phyloP scores from a whole-genome alignment of 2,113 vertebrate species.

The Phycodurus eques region DNA sequence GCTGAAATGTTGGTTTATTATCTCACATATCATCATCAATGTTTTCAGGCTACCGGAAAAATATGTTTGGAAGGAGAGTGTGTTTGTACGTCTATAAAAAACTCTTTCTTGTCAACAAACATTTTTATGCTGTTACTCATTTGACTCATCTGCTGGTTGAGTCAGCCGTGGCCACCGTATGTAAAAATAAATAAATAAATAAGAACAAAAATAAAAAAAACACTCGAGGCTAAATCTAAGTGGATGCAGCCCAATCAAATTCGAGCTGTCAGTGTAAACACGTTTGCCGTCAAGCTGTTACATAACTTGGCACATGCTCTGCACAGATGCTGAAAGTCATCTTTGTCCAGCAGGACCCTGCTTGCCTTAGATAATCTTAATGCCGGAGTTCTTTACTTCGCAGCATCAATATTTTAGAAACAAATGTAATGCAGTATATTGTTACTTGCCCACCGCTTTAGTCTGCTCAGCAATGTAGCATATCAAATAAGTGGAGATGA shows the following conservation, averaged over 20 bases:
- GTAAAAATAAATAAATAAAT: too few relatives aligned
- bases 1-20: too few relatives aligned
- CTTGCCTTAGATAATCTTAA: background rate
- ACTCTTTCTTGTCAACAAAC: too few relatives aligned
- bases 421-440: background rate
- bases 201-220: background rate
- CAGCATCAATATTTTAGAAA: background rate
- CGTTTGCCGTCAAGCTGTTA: slow-evolving; percentile 16
- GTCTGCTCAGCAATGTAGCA: too few relatives aligned
- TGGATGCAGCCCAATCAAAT: slow-evolving; percentile 7
- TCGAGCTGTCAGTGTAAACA: slow-evolving; percentile 13
- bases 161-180: background rate
- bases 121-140: too few relatives aligned
- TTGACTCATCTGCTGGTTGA: background rate
- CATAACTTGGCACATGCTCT: slow-evolving; percentile 13
- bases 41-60: too few relatives aligned
- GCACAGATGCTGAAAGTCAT: slow-evolving; percentile 5
- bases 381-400: too few relatives aligned
- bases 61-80: too few relatives aligned
- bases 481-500: background rate
- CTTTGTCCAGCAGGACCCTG: slow-evolving; percentile 2
- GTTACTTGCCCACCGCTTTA: too few relatives aligned
- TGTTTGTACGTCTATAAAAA: background rate
- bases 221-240: background rate
- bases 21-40: too few relatives aligned